phyloP scores from a whole-genome alignment of 2,888 invertebrate genomes.

The Tillus elongatus region DNA sequence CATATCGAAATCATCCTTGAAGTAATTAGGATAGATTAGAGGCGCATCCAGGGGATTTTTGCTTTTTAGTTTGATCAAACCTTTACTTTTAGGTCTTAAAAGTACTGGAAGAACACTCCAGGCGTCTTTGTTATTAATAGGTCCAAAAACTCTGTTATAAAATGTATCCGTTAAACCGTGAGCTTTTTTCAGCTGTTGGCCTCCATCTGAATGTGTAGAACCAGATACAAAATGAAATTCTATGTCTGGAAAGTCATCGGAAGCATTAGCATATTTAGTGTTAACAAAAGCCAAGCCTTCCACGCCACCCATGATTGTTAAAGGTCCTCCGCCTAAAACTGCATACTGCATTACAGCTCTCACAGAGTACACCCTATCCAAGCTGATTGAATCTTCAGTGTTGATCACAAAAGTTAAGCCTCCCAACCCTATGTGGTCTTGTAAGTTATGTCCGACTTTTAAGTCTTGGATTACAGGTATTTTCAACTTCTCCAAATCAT shows the following conservation, averaged over 20 bases:
- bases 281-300: constrained; percentile 43
- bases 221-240: constrained; percentile 85
- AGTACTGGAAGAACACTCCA: constrained; percentile 81
- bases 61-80: constrained; percentile 70
- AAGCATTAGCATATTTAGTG: constrained; percentile 55
- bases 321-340: constrained; percentile 70
- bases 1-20: constrained; percentile 70
- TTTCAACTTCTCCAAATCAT: constrained; percentile 59
- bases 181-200: constrained; percentile 68
- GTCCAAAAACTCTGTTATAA: constrained; percentile 64
- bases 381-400: constrained; percentile 67
- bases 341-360: constrained; percentile 78
- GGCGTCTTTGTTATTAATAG: constrained; percentile 66
- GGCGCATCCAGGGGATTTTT: constrained; percentile 83
- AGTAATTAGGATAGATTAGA: constrained; percentile 85
- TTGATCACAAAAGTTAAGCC: constrained; percentile 77
- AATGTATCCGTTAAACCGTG: constrained; percentile 68
- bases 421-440: constrained; percentile 82
- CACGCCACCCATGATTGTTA: constrained; percentile 81
- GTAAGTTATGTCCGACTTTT: constrained; percentile 76
- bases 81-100: constrained; percentile 75
- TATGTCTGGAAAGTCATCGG: constrained; percentile 79
- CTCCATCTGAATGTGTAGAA: constrained; percentile 78
- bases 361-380: constrained; percentile 67
- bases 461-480: constrained; percentile 75